These are phyloP conservation scores for Ctenopoma kingsleyae DNA, from an alignment of 2,797 vertebrate genomes.

Conservation along the genomic window DNA sequence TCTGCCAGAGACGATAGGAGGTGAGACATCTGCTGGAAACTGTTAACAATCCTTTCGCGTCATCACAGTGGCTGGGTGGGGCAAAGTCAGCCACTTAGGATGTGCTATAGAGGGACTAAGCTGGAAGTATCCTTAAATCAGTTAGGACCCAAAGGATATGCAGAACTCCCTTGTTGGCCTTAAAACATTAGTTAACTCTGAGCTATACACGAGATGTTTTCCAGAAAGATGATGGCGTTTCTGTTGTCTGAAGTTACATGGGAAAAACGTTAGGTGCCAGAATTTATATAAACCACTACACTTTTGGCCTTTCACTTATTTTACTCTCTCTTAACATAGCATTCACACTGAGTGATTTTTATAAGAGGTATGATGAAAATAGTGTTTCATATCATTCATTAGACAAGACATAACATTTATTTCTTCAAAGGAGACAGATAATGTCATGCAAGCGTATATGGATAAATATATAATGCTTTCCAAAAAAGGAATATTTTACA, in stretches of 20 bases:
- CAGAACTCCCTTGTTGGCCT: conserved; percentile 15
- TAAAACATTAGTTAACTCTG: background rate
- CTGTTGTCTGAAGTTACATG: background rate
- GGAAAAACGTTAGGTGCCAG: conserved; percentile 12
- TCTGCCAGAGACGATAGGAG: conserved; percentile 25
- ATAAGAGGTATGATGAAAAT: background rate
- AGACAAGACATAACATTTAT: background rate
- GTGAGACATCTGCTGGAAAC: conserved; percentile 40
- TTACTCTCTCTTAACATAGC: background rate
- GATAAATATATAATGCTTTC: too few species aligned
- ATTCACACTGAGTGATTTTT: background rate
- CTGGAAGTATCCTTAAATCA: conserved; percentile 19
- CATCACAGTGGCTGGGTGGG: conserved; percentile 28
- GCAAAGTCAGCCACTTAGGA: conserved; percentile 24
- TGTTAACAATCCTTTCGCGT: conserved; percentile 26
- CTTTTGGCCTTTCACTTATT: background rate
- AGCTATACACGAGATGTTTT: background rate
- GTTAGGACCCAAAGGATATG: background rate
- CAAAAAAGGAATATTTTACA: too few species aligned
- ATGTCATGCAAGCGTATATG: too few species aligned
- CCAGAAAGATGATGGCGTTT: background rate
- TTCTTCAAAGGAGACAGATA: background rate
- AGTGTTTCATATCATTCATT: background rate
- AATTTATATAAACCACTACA: background rate
- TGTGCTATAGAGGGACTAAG: conserved; percentile 15